Conservation (phyloP, 2,113 vertebrate species). For the Lipophrys pholis region DNA sequence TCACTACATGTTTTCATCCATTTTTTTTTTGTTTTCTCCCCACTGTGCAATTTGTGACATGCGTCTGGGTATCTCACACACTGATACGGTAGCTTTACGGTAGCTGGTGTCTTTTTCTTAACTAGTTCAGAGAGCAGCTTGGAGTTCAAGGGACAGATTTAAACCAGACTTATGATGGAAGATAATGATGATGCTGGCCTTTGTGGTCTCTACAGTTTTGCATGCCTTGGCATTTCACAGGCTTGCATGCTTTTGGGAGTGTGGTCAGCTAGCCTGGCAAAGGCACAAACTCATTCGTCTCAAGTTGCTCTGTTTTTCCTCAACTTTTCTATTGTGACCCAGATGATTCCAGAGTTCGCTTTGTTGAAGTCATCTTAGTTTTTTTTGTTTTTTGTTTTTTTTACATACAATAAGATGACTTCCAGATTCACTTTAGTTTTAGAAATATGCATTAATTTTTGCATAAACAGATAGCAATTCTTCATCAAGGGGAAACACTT, state of each 20-base stretch:
- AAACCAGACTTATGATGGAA: constrained; percentile 71
- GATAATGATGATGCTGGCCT: constrained; percentile 75
- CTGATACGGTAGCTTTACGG: background rate
- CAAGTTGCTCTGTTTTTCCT: constrained; percentile 62
- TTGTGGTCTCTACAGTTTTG: constrained; percentile 73
- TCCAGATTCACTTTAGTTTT: background rate
- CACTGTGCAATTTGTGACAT: background rate
- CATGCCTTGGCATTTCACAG: constrained; percentile 71
- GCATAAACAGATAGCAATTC: background rate
- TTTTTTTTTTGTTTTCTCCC: background rate
- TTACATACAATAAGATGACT: background rate
- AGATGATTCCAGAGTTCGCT: constrained; percentile 53
- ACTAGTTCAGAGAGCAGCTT: constrained; percentile 21
- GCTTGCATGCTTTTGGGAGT: constrained; percentile 70
- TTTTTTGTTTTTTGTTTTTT: background rate
- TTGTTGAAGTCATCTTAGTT: constrained; percentile 10
- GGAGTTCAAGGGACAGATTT: constrained; percentile 63
- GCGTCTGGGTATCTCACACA: background rate
- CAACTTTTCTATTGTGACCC: constrained; percentile 51
- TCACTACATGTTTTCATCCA: background rate
- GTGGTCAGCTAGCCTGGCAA: constrained; percentile 71
- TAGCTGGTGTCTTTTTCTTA: constrained; percentile 14
- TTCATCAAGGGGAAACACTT: background rate
- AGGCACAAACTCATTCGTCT: constrained; percentile 58
- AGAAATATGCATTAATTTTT: no score